These are phyloP conservation scores for Phymastichus coffea DNA, from an alignment of 1,140 invertebrate genomes.

Conservation along the genomic window DNA sequence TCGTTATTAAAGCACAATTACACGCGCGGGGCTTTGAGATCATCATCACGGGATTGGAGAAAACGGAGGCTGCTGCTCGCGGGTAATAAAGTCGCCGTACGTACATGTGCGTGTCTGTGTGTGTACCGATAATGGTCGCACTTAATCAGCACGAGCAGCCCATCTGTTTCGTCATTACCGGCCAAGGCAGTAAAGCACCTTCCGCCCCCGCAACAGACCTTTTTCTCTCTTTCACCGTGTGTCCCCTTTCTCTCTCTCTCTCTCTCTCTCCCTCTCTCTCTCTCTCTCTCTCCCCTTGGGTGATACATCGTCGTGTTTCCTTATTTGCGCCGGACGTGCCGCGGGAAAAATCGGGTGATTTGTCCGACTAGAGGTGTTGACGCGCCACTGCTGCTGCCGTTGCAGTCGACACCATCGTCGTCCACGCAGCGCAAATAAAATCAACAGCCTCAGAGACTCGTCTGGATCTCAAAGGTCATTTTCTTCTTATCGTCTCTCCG, in stretches of 20 bases:
- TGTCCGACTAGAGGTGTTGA: constrained; percentile 55
- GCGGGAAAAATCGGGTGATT: constrained; percentile 58
- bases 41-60: constrained; percentile 25
- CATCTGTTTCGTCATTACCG: constrained; percentile 59
- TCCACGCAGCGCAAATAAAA: constrained; percentile 5
- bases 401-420: neutral
- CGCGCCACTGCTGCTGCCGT: too few species aligned
- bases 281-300: constrained; percentile 51
- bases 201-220: constrained; percentile 20
- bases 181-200: constrained; percentile 52
- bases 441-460: constrained; percentile 21
- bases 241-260: constrained; percentile 11
- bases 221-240: neutral
- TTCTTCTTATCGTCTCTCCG: constrained; percentile 4
- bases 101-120: constrained; percentile 14
- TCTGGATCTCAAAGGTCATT: constrained; percentile 23
- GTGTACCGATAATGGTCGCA: constrained; percentile 51
- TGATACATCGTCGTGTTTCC: constrained; percentile 56
- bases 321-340: constrained; percentile 55
- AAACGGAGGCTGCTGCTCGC: constrained; percentile 35
- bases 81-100: constrained; percentile 52
- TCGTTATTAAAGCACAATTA: constrained; percentile 39
- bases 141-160: constrained; percentile 53
- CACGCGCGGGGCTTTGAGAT: constrained; percentile 28
- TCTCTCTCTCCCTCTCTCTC: constrained; percentile 9